Percentiles rank a stretch among this genome's conserved stretches.
These are phyloP conservation scores for Dicycla oo DNA, from an alignment of 2,888 invertebrate genomes.

Conservation along the genomic window DNA sequence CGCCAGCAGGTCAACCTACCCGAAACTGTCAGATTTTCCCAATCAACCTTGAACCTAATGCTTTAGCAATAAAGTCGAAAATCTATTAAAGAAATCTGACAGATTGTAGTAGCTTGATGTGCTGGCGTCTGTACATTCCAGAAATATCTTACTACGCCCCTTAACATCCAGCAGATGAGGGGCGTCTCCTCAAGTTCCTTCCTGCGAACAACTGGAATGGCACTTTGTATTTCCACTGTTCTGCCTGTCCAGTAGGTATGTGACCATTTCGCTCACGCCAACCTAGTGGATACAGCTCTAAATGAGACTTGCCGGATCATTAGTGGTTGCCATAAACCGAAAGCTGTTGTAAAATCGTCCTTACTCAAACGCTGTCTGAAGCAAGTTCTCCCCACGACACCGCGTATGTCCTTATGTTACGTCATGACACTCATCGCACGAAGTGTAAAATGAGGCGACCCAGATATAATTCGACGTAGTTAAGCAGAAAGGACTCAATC, in stretches of 20 bases:
- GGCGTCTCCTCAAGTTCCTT: not conserved
- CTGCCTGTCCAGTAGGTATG: not conserved
- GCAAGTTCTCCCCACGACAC: not conserved
- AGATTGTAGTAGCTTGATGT: too few relatives aligned
- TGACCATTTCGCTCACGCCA: not conserved
- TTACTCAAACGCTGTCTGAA: not conserved
- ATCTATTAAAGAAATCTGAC: too few relatives aligned
- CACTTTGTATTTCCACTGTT: not conserved
- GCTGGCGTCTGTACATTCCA: too few relatives aligned
- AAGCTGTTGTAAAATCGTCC: not conserved
- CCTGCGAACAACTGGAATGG: not conserved
- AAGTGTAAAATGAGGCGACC: not conserved
- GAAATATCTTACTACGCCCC: not conserved
- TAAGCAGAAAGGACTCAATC: too few relatives aligned
- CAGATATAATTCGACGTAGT: too few relatives aligned
- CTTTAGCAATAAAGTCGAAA: too few relatives aligned
- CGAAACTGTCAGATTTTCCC: too few relatives aligned
- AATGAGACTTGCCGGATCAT: not conserved
- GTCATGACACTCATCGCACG: not conserved
- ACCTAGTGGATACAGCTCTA: not conserved
- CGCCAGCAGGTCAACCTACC: too few relatives aligned
- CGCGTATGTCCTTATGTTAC: not conserved
- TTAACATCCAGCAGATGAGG: not conserved
- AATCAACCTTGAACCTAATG: too few relatives aligned
- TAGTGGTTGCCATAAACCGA: not conserved